A percentile compares a stretch with the other conserved stretches of the same genome.
Evolutionary conservation across 2,113 vertebrate species (phyloP).

Genomic region (Scartelaos histophorus): DNA sequence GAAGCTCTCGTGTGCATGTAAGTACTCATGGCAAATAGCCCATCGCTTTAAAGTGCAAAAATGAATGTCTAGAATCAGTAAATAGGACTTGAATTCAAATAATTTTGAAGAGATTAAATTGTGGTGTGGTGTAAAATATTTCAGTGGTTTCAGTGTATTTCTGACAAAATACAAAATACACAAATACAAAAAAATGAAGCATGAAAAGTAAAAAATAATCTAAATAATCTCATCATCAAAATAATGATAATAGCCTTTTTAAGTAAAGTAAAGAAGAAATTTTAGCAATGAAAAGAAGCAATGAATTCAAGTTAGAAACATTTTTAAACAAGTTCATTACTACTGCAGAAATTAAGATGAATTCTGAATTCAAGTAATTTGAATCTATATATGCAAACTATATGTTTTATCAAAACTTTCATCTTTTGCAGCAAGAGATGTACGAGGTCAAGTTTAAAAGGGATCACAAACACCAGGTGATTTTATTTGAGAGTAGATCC

Average conservation of each 20-base stretch:
- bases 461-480: slow-evolving; percentile 69
- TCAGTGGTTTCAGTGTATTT: too few relatives aligned
- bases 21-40: neutral
- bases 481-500: neutral
- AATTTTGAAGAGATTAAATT: too few relatives aligned
- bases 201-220: too few relatives aligned
- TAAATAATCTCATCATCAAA: too few relatives aligned
- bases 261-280: too few relatives aligned
- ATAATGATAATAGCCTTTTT: too few relatives aligned
- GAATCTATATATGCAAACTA: neutral
- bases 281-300: too few relatives aligned
- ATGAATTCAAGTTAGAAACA: neutral
- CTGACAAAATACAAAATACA: too few relatives aligned
- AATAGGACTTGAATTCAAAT: neutral
- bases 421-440: slow-evolving; percentile 33
- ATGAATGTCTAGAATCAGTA: neutral
- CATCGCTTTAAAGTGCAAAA: neutral
- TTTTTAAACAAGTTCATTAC: neutral
- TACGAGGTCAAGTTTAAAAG: slow-evolving; percentile 53
- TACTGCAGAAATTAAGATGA: neutral
- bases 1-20: neutral
- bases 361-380: neutral
- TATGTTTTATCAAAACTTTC: neutral
- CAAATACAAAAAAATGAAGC: too few relatives aligned
- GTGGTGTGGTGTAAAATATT: too few relatives aligned